These are phyloP conservation scores for Drosophila infuscata DNA, from an alignment of 2,888 invertebrate species.

Conservation along the genomic window DNA sequence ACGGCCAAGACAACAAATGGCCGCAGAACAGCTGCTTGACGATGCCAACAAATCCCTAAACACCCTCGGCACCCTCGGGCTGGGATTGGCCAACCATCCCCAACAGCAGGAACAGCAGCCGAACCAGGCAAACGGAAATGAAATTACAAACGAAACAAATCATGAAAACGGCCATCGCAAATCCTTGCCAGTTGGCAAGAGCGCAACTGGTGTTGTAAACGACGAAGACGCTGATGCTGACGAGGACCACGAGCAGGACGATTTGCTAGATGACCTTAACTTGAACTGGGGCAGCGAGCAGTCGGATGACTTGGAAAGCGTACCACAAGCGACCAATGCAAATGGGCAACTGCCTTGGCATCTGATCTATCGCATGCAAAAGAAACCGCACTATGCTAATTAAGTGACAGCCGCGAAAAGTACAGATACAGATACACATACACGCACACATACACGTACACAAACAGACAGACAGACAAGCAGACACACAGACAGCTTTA, in stretches of 20 bases:
- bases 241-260: constrained; percentile 29
- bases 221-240: constrained; percentile 35
- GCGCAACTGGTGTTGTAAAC: constrained; percentile 34
- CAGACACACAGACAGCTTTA: constrained; percentile 36
- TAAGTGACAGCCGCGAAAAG: constrained; percentile 44
- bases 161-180: constrained; percentile 61
- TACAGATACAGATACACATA: constrained; percentile 35
- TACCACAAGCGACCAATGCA: constrained; percentile 36
- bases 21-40: constrained; percentile 45
- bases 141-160: constrained; percentile 74
- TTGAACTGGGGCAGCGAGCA: constrained; percentile 54
- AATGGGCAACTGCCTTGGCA: constrained; percentile 77
- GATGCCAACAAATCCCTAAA: constrained; percentile 70
- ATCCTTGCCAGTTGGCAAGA: constrained; percentile 38
- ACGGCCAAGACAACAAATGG: constrained; percentile 27
- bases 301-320: constrained; percentile 33
- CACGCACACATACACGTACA: constrained; percentile 15
- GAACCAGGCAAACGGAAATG: constrained; percentile 68
- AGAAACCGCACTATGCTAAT: constrained; percentile 78
- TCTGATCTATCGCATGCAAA: constrained; percentile 83
- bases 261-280: constrained; percentile 42
- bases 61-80: constrained; percentile 37
- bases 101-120: constrained; percentile 25
- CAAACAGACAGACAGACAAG: constrained; percentile 18
- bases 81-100: constrained; percentile 49